These are phyloP conservation scores for Eleginops maclovinus DNA, from an alignment of 2,113 vertebrate species.

Conservation along the genomic window DNA sequence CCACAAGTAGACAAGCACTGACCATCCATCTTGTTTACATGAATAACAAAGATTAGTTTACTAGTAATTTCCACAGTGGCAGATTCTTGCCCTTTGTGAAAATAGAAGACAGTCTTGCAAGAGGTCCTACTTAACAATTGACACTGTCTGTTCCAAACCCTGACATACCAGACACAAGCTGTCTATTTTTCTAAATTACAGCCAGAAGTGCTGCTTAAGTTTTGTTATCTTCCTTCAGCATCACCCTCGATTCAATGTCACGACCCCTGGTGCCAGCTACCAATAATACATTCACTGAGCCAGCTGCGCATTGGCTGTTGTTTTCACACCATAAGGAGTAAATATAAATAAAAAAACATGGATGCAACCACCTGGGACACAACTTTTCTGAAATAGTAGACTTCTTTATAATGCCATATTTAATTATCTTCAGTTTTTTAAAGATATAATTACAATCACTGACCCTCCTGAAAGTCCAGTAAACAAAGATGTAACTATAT, in stretches of 20 bases:
- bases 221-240: constrained; percentile 54
- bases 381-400: not conserved
- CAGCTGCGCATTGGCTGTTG: constrained; percentile 44
- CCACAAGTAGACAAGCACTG: not conserved
- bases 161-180: constrained; percentile 48
- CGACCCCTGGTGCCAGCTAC: constrained; percentile 52
- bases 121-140: constrained; percentile 28
- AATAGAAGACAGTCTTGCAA: constrained; percentile 11
- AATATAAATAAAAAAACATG: constrained; percentile 20
- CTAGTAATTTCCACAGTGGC: constrained; percentile 7
- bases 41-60: constrained; percentile 20
- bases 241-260: constrained; percentile 63
- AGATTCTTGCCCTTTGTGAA: not conserved
- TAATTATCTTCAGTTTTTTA: not conserved
- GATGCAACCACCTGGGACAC: not conserved
- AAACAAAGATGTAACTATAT: not conserved
- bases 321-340: constrained; percentile 21
- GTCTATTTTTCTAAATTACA: constrained; percentile 70
- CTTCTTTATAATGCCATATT: not conserved
- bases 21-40: constrained; percentile 51
- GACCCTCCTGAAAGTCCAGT: not conserved
- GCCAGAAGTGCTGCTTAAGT: constrained; percentile 34
- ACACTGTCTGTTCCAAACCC: constrained; percentile 32
- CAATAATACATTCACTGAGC: constrained; percentile 64
- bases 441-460: not conserved